These are phyloP conservation scores for Peucedramus taeniatus DNA, from an alignment of 2,113 vertebrate species.

Conservation along the genomic window DNA sequence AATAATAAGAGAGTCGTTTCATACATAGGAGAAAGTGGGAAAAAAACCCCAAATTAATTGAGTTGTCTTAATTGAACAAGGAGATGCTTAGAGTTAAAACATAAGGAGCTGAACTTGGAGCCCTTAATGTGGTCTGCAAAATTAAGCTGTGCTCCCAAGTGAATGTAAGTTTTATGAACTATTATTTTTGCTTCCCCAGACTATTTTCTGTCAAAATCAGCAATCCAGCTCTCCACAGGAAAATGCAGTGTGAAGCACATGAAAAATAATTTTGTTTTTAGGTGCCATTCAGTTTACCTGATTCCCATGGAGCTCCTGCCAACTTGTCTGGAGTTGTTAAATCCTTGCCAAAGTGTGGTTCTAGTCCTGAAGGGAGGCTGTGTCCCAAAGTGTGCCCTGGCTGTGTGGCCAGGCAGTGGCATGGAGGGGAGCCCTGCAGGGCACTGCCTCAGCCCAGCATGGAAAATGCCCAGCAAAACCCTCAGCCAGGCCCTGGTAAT, in stretches of 20 bases:
- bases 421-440: neutral
- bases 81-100: neutral
- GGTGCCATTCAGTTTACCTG: neutral
- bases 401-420: neutral
- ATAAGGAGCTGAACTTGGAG: neutral
- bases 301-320: neutral
- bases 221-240: neutral
- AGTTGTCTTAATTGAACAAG: neutral
- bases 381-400: neutral
- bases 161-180: neutral
- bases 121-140: neutral
- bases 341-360: neutral
- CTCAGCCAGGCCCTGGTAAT: neutral
- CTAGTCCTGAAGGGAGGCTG: neutral
- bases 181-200: neutral
- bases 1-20: neutral
- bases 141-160: neutral
- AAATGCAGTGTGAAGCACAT: neutral
- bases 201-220: neutral
- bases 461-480: neutral
- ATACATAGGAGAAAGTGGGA: neutral
- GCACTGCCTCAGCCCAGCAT: neutral
- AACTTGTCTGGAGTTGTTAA: neutral
- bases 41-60: neutral
- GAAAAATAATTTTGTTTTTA: neutral